These are phyloP conservation scores for Apoda limacodes DNA, from an alignment of 2,888 invertebrate genomes.

Conservation along the genomic window DNA sequence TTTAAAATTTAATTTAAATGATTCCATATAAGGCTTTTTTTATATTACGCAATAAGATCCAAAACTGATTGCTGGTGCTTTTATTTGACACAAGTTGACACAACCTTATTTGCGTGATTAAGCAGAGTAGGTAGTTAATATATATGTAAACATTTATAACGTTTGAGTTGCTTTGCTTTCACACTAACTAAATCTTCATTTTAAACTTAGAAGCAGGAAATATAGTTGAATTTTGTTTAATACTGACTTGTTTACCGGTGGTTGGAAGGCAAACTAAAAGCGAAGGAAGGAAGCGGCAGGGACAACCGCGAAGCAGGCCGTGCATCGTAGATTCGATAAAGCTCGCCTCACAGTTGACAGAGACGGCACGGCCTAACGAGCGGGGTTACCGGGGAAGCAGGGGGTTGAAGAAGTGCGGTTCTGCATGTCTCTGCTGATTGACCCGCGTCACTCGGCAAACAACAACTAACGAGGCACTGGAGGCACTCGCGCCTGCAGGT, in stretches of 20 bases:
- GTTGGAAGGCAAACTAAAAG: conserved; percentile 56
- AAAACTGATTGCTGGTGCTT: too few species aligned
- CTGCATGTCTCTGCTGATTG: conserved; percentile 71
- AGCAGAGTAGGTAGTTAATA: too few species aligned
- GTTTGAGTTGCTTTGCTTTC: too few species aligned
- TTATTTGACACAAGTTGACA: too few species aligned
- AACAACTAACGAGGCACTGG: conserved; percentile 70
- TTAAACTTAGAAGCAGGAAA: too few species aligned
- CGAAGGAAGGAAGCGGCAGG: conserved; percentile 49
- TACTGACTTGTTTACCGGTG: conserved; percentile 64
- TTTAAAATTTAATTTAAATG: too few species aligned
- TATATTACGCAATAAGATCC: too few species aligned
- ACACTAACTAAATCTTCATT: too few species aligned
- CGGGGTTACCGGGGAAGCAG: conserved; percentile 29
- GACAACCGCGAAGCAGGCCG: conserved; percentile 62
- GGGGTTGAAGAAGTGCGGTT: conserved; percentile 67
- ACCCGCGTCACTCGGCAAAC: conserved; percentile 70
- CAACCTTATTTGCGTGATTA: too few species aligned
- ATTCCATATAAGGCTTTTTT: too few species aligned
- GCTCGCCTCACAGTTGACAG: conserved; percentile 67
- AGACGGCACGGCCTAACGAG: conserved; percentile 65
- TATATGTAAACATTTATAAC: too few species aligned
- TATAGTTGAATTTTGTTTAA: too few species aligned
- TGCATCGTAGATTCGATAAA: conserved; percentile 70
- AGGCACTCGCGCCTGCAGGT: conserved; percentile 63